Conservation (phyloP, 1,140 invertebrate genomes). For the Drosophila nasuta region DNA sequence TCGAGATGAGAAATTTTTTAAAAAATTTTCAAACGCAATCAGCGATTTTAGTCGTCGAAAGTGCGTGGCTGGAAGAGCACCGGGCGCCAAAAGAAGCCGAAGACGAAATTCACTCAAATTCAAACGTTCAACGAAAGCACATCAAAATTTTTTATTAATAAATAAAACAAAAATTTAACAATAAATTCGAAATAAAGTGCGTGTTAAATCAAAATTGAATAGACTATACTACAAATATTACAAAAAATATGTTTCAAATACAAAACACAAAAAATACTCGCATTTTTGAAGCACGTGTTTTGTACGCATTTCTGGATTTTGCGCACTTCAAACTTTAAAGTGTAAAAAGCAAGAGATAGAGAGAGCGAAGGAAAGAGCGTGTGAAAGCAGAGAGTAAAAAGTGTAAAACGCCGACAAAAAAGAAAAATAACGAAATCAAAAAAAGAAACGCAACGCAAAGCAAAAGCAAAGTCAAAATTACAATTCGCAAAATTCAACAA, state of each 20-base stretch:
- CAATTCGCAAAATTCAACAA: slow-evolving; percentile 22
- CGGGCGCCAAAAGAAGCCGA: slow-evolving; percentile 8
- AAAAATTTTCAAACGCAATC: slow-evolving; percentile 56
- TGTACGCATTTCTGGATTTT: slow-evolving; percentile 63
- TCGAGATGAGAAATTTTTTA: slow-evolving; percentile 52
- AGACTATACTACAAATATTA: neutral
- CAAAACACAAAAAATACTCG: slow-evolving; percentile 35
- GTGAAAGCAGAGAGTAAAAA: slow-evolving; percentile 50
- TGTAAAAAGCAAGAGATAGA: slow-evolving; percentile 53
- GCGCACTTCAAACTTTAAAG: slow-evolving; percentile 80
- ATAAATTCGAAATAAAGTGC: slow-evolving; percentile 6
- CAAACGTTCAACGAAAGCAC: neutral
- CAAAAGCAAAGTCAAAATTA: slow-evolving; percentile 40
- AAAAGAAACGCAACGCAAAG: slow-evolving; percentile 40
- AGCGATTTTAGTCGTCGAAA: slow-evolving; percentile 70
- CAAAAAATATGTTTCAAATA: neutral
- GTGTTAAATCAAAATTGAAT: slow-evolving; percentile 3
- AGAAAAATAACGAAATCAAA: slow-evolving; percentile 47
- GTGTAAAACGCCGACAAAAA: slow-evolving; percentile 74
- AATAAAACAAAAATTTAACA: neutral
- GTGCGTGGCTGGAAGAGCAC: slow-evolving; percentile 68
- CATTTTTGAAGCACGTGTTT: slow-evolving; percentile 51
- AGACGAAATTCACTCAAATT: slow-evolving; percentile 4
- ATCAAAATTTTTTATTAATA: neutral
- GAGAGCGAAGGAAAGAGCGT: slow-evolving; percentile 23